Evolutionary conservation across 2,888 invertebrate genomes (phyloP).

Genomic region (Pterostichus madidus): DNA sequence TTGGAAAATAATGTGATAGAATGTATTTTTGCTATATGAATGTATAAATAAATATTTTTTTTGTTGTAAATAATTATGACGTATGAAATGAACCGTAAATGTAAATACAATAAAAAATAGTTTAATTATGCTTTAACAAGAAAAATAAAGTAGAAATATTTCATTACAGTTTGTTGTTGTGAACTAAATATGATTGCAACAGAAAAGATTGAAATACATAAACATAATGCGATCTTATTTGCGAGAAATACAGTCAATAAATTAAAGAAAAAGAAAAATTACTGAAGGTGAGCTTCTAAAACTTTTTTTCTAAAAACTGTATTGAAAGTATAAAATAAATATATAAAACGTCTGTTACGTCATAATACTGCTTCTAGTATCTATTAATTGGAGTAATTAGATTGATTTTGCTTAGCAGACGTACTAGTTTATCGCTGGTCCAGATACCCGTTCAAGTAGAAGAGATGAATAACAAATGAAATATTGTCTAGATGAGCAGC

Average conservation of each 20-base stretch:
- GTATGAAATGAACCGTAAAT: not conserved
- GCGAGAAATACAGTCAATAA: not conserved
- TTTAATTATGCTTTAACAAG: no score
- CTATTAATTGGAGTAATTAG: constrained; percentile 35
- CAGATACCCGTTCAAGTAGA: constrained; percentile 54
- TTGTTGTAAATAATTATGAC: not conserved
- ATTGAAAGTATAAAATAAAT: constrained; percentile 9
- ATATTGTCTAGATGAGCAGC: constrained; percentile 44
- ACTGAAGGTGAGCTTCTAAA: constrained; percentile 1
- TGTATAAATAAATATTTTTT: not conserved
- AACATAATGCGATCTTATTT: no score
- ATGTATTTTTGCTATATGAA: no score
- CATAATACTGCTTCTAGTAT: constrained; percentile 16
- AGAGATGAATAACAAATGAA: constrained; percentile 61
- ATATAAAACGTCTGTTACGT: not conserved
- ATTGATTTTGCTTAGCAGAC: constrained; percentile 1
- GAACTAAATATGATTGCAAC: no score
- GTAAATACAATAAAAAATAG: no score
- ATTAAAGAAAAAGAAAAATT: not conserved
- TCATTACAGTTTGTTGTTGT: no score
- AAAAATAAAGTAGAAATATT: no score
- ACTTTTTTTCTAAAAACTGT: constrained; percentile 14
- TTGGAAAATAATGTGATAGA: not conserved
- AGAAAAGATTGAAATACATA: no score
- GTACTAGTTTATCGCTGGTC: constrained; percentile 51